Evolutionary conservation across 2,113 vertebrate species (phyloP), one percentile per base, ranked within the genome.

Genomic region (Lepus europaeus): DNA sequence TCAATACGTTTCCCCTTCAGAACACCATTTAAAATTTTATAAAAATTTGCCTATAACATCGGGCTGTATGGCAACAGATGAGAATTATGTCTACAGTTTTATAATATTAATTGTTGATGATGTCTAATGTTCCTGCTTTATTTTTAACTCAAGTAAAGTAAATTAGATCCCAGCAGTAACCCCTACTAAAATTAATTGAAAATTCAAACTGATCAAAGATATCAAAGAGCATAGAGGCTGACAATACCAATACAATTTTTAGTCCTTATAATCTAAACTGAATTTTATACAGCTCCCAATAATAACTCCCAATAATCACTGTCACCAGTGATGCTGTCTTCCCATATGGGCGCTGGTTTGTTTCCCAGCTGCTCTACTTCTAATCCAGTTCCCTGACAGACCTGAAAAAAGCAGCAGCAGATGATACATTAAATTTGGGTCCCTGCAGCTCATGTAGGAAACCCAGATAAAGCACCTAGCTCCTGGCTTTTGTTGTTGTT

Each of bases 131-230:
- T 49, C 14, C 29, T 89, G 8, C 12, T 91, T 29, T 68, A 82
- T 31, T 90, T 96, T 89, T 89, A 19, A 4, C 2, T 89, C 22
- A 61, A 93, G 23, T 61, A 90, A 88, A 82, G 14, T 81, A 64
- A 93, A 56, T 69, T 8, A 36, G 11, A 63, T 66, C 29, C 2
- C 29, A 1, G 84, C 9, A 90, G 33, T 56, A 5, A 61, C n/a
- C 70, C 9, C 16, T 81, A 51, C 45, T 83, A 84, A 72, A 78
- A 13, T 76, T 89, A 76, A 78, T 49, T 45, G 87, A 74, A 94
- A 93, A 80, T 64, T 93, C 51, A 78, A 93, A 95, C 87, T 68
- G 16, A 78, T 1, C 12, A 23, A 66, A 80, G 77, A 93, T 87
- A 39, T 74, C 49, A 74, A 92, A 56, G 91, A 91, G 14, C 12